phyloP scores from a whole-genome alignment of 2,888 invertebrate species.

The Antheraea assamensis region DNA sequence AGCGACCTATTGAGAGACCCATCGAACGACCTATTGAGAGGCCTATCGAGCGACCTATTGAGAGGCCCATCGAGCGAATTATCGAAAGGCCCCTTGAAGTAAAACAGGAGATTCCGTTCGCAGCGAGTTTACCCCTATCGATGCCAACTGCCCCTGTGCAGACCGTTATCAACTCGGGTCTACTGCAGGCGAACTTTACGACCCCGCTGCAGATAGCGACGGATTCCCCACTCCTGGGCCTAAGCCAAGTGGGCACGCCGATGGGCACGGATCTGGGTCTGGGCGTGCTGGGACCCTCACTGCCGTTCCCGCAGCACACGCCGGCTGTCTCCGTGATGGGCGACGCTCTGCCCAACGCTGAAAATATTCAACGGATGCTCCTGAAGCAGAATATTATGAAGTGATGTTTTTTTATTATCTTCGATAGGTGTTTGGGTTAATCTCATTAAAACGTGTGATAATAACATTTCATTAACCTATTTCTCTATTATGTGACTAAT shows the following conservation, averaged over 20 bases:
- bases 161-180: conserved; percentile 36
- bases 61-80: conserved; percentile 19
- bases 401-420: conserved; percentile 45
- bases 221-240: conserved; percentile 60
- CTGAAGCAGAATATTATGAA: conserved; percentile 78
- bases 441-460: too few species aligned
- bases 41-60: conserved; percentile 24
- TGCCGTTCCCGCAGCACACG: conserved; percentile 46
- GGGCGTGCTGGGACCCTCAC: conserved; percentile 38
- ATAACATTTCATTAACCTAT: too few species aligned
- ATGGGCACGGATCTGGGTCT: conserved; percentile 61
- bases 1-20: conserved; percentile 25
- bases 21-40: conserved; percentile 19
- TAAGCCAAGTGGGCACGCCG: conserved; percentile 68
- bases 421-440: neutral
- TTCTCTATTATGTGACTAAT: too few species aligned
- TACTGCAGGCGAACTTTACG: conserved; percentile 58
- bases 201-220: conserved; percentile 73
- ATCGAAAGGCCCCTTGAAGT: conserved; percentile 29
- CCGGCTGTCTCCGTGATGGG: conserved; percentile 49
- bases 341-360: conserved; percentile 61
- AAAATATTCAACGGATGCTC: conserved; percentile 77
- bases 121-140: conserved; percentile 35
- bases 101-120: conserved; percentile 34
- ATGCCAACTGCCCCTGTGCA: conserved; percentile 36